Conservation (phyloP, 2,888 invertebrate species). For the Aethes cnicana region DNA sequence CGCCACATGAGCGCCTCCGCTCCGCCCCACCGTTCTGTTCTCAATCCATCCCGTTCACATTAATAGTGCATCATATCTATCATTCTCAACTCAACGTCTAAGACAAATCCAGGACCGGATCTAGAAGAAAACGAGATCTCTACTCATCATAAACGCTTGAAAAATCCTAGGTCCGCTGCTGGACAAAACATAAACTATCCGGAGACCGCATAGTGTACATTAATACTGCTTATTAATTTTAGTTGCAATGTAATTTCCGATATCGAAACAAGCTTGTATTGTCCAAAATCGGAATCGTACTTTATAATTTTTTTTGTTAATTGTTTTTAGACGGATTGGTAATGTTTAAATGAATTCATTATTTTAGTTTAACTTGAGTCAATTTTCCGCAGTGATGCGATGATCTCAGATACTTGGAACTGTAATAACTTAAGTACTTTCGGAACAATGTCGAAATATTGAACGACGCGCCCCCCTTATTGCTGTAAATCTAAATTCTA, state of each 20-base stretch:
- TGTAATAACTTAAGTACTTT: slow-evolving; percentile 57
- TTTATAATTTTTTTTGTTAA: slow-evolving; percentile 55
- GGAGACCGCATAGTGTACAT: too few species aligned
- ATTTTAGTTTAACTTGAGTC: slow-evolving; percentile 63
- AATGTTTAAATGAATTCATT: slow-evolving; percentile 36
- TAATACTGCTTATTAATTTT: slow-evolving; percentile 64
- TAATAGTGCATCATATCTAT: slow-evolving; percentile 49
- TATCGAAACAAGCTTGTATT: slow-evolving; percentile 56
- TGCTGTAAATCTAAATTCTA: too few species aligned
- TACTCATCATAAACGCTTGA: too few species aligned
- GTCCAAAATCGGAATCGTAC: slow-evolving; percentile 58
- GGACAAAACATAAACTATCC: too few species aligned
- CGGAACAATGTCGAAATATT: slow-evolving; percentile 42
- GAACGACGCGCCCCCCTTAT: slow-evolving; percentile 45
- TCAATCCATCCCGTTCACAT: slow-evolving; percentile 71
- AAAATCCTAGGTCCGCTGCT: too few species aligned
- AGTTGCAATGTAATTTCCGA: slow-evolving; percentile 73
- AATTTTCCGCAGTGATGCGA: slow-evolving; percentile 67
- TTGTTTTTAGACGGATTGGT: slow-evolving; percentile 49
- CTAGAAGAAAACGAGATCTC: too few species aligned
- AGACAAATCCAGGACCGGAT: too few species aligned
- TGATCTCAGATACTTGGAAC: slow-evolving; percentile 73
- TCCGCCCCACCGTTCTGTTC: slow-evolving; percentile 58
- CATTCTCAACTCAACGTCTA: too few species aligned
- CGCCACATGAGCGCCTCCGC: slow-evolving; percentile 88